Conservation (phyloP, 2,797 vertebrate species). For the Echiichthys vipera region DNA sequence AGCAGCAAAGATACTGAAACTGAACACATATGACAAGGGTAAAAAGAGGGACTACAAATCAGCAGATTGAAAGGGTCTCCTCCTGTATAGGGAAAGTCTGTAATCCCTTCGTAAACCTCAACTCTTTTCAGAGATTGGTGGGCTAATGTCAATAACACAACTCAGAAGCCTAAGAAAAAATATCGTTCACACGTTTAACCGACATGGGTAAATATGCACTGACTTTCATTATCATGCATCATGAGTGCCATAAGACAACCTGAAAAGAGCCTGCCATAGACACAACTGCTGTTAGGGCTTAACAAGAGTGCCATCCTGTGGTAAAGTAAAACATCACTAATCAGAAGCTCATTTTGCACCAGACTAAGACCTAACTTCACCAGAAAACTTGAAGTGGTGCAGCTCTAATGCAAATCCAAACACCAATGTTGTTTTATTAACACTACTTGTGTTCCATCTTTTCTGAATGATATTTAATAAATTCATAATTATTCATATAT, state of each 20-base stretch:
- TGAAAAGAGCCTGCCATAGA: slow-evolving; percentile 2
- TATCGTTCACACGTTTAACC: background rate
- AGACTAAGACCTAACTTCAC: slow-evolving; percentile 2
- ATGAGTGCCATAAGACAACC: slow-evolving; percentile 10
- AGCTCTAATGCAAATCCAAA: background rate
- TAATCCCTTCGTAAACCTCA: too few species aligned
- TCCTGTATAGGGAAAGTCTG: too few species aligned
- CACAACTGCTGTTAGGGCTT: slow-evolving; percentile 54
- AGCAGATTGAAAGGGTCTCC: background rate
- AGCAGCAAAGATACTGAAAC: background rate
- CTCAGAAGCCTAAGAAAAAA: background rate
- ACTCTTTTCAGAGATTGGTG: background rate
- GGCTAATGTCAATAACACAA: background rate
- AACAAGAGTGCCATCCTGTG: slow-evolving; percentile 87
- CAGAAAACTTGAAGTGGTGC: background rate
- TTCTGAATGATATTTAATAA: background rate
- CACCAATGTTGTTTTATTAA: background rate
- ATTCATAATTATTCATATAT: background rate
- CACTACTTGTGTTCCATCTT: background rate
- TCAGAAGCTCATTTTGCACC: slow-evolving; percentile 19
- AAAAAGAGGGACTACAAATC: background rate
- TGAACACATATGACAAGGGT: background rate
- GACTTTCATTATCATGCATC: slow-evolving; percentile 1
- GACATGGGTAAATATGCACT: background rate
- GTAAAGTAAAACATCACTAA: slow-evolving; percentile 67